Evolutionary conservation across 2,113 vertebrate genomes (phyloP).

Genomic region (Ceyx cyanopectus): DNA sequence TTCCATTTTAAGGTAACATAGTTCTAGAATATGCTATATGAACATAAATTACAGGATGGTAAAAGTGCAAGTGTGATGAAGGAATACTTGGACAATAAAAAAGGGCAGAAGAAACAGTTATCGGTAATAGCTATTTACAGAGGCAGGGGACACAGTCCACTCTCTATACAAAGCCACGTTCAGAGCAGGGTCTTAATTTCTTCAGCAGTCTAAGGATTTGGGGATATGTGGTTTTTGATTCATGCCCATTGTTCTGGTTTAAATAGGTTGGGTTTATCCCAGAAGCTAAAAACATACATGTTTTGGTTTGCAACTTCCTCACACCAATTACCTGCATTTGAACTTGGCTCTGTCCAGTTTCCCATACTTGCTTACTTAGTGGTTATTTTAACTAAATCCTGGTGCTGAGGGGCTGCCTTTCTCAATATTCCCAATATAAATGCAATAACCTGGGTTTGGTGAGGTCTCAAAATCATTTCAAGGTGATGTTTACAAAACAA

Average conservation of each 20-base stretch:
- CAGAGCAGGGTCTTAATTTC: background rate
- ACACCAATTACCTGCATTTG: background rate
- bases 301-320: background rate
- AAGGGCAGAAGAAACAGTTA: background rate
- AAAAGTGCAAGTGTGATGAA: background rate
- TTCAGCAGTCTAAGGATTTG: background rate
- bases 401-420: background rate
- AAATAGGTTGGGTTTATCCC: background rate
- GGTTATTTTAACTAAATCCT: background rate
- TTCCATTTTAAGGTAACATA: background rate
- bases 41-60: background rate
- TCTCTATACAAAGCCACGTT: background rate
- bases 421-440: background rate
- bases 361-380: background rate
- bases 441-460: background rate
- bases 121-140: background rate
- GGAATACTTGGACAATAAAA: background rate
- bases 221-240: background rate
- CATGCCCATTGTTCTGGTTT: background rate
- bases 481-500: background rate
- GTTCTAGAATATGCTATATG: background rate
- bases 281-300: background rate
- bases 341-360: background rate
- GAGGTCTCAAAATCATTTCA: background rate
- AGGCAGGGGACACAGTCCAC: background rate